Conservation (phyloP, 2,113 vertebrate genomes). For the Aptenodytes forsteri region DNA sequence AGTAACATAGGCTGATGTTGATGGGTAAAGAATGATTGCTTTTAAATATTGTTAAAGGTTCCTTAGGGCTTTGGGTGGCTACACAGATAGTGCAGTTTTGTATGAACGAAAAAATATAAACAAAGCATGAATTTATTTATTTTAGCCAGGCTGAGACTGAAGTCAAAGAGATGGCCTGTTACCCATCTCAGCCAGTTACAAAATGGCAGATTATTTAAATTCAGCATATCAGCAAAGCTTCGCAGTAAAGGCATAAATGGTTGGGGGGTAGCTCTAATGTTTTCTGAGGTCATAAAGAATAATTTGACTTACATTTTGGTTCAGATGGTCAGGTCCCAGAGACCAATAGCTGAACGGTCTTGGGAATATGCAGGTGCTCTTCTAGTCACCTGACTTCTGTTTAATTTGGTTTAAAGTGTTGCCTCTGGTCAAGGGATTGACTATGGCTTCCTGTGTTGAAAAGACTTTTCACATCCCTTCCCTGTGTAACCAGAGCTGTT, state of each 20-base stretch:
- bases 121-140: background rate
- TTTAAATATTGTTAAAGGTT: background rate
- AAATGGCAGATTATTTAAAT: conserved; percentile 7
- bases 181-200: background rate
- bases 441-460: conserved; percentile 30
- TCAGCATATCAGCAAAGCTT: background rate
- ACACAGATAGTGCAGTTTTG: background rate
- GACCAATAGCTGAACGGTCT: background rate
- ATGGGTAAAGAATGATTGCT: background rate
- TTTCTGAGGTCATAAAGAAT: background rate
- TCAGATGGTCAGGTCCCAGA: background rate
- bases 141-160: background rate
- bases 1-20: background rate
- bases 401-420: conserved; percentile 50
- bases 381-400: conserved; percentile 10
- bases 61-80: background rate
- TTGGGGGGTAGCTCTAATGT: background rate
- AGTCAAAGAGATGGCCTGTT: background rate
- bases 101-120: background rate
- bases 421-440: background rate
- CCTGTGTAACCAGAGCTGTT: conserved; percentile 4
- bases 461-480: conserved; percentile 32
- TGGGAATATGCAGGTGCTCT: conserved; percentile 42
- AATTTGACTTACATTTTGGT: background rate
- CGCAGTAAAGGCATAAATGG: background rate